Evolutionary conservation across 2,113 vertebrate species (phyloP).

Genomic region (Pachypanchax playfairii): DNA sequence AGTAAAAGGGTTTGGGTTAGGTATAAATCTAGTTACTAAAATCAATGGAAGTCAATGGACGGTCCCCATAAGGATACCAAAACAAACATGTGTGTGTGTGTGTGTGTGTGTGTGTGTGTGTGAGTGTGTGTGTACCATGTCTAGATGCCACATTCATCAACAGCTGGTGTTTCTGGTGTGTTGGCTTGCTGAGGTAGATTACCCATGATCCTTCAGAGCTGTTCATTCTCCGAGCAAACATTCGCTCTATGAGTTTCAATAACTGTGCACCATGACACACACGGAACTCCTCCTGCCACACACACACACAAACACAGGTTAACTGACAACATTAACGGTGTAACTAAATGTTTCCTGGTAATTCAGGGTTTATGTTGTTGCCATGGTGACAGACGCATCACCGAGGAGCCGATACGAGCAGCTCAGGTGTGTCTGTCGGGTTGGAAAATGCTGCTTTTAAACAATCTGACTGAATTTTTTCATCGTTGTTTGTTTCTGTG

Average conservation of each 20-base stretch:
- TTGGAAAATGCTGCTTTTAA: no score
- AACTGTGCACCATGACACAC: conserved; percentile 84
- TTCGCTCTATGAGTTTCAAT: conserved; percentile 86
- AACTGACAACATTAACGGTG: no score
- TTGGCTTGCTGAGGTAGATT: conserved; percentile 93
- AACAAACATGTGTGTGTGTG: no score
- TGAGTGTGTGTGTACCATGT: conserved; percentile 79
- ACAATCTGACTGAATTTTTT: no score
- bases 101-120: not conserved
- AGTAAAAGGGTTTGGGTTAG: no score
- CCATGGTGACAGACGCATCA: conserved; percentile 9
- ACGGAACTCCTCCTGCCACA: conserved; percentile 88
- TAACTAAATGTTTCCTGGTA: not conserved
- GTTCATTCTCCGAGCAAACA: conserved; percentile 85
- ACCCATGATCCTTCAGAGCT: conserved; percentile 87
- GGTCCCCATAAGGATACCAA: no score
- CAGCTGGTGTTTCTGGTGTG: conserved; percentile 90
- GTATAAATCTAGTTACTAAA: no score
- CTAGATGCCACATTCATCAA: conserved; percentile 91
- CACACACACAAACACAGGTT: conserved; percentile 14
- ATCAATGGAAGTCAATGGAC: no score
- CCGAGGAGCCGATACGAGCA: no score
- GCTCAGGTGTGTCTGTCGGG: no score
- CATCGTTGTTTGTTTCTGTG: no score
- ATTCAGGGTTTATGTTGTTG: conserved; percentile 3